A percentile compares a stretch with the other conserved stretches of the same genome.
Evolutionary conservation across 2,797 vertebrate genomes (phyloP).

Genomic region (Perodicticus potto): DNA sequence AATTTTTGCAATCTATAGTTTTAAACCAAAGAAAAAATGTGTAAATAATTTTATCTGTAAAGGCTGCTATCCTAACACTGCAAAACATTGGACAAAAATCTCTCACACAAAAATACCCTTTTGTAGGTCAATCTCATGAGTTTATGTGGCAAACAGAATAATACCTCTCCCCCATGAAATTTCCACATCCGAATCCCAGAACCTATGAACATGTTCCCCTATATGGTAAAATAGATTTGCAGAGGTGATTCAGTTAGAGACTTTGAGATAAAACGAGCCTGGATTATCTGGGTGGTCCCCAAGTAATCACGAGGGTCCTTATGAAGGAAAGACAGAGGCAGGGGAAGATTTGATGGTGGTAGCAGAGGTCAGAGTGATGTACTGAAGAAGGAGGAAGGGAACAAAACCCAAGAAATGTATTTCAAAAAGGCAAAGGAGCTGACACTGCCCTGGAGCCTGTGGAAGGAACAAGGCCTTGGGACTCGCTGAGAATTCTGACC

Average conservation of each 20-base stretch:
- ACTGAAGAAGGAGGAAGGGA: background rate
- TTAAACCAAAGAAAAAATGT: background rate
- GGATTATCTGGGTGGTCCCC: background rate
- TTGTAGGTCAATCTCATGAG: background rate
- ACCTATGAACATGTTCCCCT: no score
- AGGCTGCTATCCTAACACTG: background rate
- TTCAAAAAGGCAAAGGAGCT: background rate
- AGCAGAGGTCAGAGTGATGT: background rate
- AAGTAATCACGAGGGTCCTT: background rate
- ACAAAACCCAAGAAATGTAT: fast-evolving
- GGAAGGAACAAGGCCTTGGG: background rate
- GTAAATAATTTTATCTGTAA: background rate
- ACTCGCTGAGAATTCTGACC: background rate
- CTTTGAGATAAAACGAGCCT: background rate
- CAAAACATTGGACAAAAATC: background rate
- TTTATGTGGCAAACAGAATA: background rate
- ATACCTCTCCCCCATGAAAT: no score
- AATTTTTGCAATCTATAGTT: background rate
- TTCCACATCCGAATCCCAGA: background rate
- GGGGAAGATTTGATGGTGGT: background rate
- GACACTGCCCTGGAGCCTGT: background rate
- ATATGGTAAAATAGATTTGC: background rate
- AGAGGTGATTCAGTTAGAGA: background rate
- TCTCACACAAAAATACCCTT: background rate
- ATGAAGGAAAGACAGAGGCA: background rate